phyloP scores from a whole-genome alignment of 1,140 invertebrate species.

The Drosophila willistoni region DNA sequence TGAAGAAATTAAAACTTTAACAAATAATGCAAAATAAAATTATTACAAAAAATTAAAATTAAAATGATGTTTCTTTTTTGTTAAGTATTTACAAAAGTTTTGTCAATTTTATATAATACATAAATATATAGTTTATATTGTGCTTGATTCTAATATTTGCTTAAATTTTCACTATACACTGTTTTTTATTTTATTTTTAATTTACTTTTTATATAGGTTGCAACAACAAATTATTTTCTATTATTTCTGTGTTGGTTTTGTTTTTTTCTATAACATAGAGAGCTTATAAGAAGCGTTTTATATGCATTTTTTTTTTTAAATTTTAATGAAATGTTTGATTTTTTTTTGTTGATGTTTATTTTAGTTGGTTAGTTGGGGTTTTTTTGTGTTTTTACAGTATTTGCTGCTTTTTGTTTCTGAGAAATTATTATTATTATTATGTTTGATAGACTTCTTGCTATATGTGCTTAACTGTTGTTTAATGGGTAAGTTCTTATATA shows the following conservation, averaged over 20 bases:
- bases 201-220: conserved; percentile 15
- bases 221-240: conserved; percentile 56
- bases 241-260: conserved; percentile 34
- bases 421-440: conserved; percentile 21
- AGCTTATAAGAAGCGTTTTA: conserved; percentile 49
- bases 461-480: not conserved
- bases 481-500: conserved; percentile 7
- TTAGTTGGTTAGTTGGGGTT: conserved; percentile 1
- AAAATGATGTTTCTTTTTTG: conserved; percentile 20
- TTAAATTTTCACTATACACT: conserved; percentile 8
- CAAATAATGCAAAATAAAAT: not conserved
- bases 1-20: not conserved
- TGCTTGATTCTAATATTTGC: conserved; percentile 40
- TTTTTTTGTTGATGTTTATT: conserved; percentile 33
- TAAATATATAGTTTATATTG: conserved; percentile 20
- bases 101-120: conserved; percentile 22
- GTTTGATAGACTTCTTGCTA: conserved; percentile 22
- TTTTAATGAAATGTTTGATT: conserved; percentile 36
- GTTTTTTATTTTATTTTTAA: conserved; percentile 29
- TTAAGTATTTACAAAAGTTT: conserved; percentile 36
- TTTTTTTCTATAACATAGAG: conserved; percentile 40
- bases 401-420: conserved; percentile 8
- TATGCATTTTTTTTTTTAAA: not conserved
- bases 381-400: conserved; percentile 24
- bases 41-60: not conserved